Base-by-base conservation (phyloP, 2,113 vertebrate species). In the Pelmatolapia mariae region DNA sequence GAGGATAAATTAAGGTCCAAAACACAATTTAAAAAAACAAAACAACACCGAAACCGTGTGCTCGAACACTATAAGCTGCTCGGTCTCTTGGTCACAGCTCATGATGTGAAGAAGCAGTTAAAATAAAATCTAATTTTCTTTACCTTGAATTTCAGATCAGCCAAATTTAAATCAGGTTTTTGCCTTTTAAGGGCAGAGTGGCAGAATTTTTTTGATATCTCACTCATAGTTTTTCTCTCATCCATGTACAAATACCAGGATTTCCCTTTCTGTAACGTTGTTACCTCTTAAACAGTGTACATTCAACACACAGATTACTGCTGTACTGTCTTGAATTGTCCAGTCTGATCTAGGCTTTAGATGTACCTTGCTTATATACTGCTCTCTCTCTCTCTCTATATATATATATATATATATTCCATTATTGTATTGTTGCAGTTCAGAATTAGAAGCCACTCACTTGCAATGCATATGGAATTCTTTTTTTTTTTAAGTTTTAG, bases 311-410 rank as follows among this genome's bases (percentile, higher is more conserved):
- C 11, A 19, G 59, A 43, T 7, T 5, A 22, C 29, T 22, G 43
- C 29, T 8, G 4, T 22, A 43, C 9, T 47, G 43, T 59, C 33
- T 33, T 53, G 12, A 81, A 40, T 4, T 13, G 6, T 63, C n/a
- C 26, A 0, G 85, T 91, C 91, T 92, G 91, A 91, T 82, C 87
- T 45, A 4, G 81, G 88, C 88, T 94, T 91, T 8, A 63, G 16
- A 54, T 19, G 19, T 18, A 80, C 73, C 45, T 50, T 86, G 9
- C 71, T 36, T 61, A 5, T 87, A 50, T 33, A 47, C 8, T 71
- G 5, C 68, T 56, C 29, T 36, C 16, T 31, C 56, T 54, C 2
- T 15, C 2, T 24, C 0, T n/a, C 0, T 10, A 0, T 29, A 2
- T 61, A 18, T 33, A 7, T 63, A 7, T 36, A 9, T 36, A 8